Base-by-base conservation (phyloP, 2,113 vertebrate genomes). In the Panurus biarmicus region DNA sequence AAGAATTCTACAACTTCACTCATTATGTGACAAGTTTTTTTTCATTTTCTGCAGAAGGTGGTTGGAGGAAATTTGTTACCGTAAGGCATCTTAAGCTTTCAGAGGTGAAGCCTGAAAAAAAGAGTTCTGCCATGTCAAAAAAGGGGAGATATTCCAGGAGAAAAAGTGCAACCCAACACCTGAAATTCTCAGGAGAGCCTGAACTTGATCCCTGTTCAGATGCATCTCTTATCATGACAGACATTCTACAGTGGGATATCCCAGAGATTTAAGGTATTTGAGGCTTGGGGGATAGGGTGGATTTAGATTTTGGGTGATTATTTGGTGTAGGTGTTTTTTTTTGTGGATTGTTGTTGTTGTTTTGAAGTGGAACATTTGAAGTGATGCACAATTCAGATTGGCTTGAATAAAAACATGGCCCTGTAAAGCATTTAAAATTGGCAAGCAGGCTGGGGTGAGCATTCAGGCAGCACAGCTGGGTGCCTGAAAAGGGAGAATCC, bases 391-490 rank as follows among this genome's bases (percentile, higher is more conserved):
- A 76, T 76, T 93, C 71, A 88, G 42, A 70, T n/a, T 44, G 64
- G 35, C 56, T 88, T 67, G 51, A 70, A 74, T 40, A 73, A 87
- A 83, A 79, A 38, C 29, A 36, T n/a, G 47, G 85, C 50, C 62
- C 42, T 54, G 9, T 50, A 76, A 76, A 95, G 24, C 23, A 66
- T 92, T 90, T 57, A 58, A 47, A 83, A 58, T 21, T 83, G 85
- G 54, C 79, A 77, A 33, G 16, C 12, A 73, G n/a, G 23, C 42
- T 54, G 38, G 38, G 64, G 60, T 70, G 84, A 94, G 56, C 60
- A 54, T 77, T 95, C 80, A 93, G 58, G 38, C 50, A 88, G 72
- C 86, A 80, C 83, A 94, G 80, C 64, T 89, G 80, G 56, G 60
- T 89, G 72, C 33, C 80, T 86, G 50, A 84, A 86, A 70, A 74